Evolutionary conservation across 2,888 invertebrate species (phyloP).

Genomic region (Sinelater perroti): DNA sequence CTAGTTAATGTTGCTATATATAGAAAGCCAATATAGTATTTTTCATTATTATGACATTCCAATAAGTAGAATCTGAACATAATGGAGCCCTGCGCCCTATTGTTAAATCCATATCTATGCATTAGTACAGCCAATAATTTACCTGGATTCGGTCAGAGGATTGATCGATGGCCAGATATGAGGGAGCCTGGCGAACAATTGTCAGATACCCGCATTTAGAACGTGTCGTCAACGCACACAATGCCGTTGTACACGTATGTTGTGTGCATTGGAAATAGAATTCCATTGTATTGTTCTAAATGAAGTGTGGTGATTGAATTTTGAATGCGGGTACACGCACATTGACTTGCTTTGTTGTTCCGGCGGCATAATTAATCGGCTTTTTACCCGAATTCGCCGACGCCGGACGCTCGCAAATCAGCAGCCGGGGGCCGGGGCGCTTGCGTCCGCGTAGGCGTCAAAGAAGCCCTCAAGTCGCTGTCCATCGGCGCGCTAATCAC

Average conservation of each 20-base stretch:
- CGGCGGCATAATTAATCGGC: conserved; percentile 30
- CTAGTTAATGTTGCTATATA: too few relatives aligned
- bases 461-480: conserved; percentile 42
- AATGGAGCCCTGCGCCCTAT: conserved; percentile 15
- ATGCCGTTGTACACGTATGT: conserved; percentile 37
- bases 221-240: conserved; percentile 35
- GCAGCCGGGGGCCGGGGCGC: conserved; percentile 37
- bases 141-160: conserved; percentile 31
- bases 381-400: conserved; percentile 22
- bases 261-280: conserved; percentile 38
- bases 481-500: conserved; percentile 25
- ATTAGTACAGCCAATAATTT: conserved; percentile 34
- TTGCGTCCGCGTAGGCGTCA: conserved; percentile 43
- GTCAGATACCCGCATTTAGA: conserved; percentile 35
- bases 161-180: conserved; percentile 37
- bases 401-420: conserved; percentile 14
- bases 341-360: conserved; percentile 35
- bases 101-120: conserved; percentile 33
- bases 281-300: conserved; percentile 35
- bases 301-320: conserved; percentile 38
- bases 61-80: too few relatives aligned
- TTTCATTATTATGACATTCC: too few relatives aligned
- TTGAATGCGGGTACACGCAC: conserved; percentile 28
- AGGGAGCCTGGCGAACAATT: conserved; percentile 33
- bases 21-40: too few relatives aligned